phyloP scores from a whole-genome alignment of 2,113 vertebrate species.

The Sapayoa aenigma region DNA sequence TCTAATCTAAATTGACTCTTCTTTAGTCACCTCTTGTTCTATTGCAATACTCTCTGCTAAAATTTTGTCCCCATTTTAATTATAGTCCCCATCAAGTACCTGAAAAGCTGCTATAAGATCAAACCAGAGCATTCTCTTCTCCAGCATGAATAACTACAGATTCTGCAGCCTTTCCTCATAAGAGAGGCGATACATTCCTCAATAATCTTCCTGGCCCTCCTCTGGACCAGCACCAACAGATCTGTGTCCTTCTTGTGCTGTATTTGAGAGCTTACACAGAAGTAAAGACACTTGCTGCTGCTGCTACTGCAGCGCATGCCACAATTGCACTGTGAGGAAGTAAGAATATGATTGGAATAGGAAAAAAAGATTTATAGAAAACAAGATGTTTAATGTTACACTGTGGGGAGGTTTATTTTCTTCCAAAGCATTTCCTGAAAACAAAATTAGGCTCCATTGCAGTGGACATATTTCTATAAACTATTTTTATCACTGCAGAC shows the following conservation, averaged over 20 bases:
- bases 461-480: not conserved
- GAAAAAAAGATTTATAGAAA: not conserved
- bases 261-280: not conserved
- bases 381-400: not conserved
- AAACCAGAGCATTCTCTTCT: not conserved
- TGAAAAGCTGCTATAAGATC: not conserved
- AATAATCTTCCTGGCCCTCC: not conserved
- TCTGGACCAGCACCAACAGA: not conserved
- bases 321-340: not conserved
- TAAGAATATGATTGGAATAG: not conserved
- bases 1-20: not conserved
- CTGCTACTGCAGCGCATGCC: not conserved
- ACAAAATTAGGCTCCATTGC: conserved; percentile 5
- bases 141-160: not conserved
- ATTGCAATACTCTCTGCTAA: not conserved
- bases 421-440: conserved; percentile 38
- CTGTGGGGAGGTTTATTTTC: not conserved
- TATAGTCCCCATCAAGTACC: not conserved
- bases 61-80: not conserved
- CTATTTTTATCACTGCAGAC: conserved; percentile 36
- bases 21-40: not conserved
- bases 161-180: not conserved
- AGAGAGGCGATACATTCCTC: not conserved
- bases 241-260: not conserved
- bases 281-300: not conserved